Evolutionary conservation across 1,140 invertebrate species (phyloP).

Genomic region (Cyclina sinensis): DNA sequence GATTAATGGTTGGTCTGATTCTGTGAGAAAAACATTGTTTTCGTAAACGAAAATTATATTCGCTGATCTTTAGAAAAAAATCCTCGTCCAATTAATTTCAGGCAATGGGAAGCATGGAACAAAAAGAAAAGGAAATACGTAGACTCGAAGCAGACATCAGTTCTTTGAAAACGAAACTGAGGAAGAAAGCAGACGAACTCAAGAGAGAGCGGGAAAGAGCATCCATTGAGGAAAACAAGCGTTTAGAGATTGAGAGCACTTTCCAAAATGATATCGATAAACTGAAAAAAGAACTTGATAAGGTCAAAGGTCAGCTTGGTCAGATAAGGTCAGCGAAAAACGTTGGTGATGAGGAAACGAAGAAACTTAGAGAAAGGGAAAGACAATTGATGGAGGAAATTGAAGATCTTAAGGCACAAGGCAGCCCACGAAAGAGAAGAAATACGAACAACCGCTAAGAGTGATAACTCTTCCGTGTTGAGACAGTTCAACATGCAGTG

Average conservation of each 20-base stretch:
- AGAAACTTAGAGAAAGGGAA: conserved; percentile 73
- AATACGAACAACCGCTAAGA: conserved; percentile 17
- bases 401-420: conserved; percentile 69
- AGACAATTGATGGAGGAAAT: conserved; percentile 69
- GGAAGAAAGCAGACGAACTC: conserved; percentile 68
- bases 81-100: too few species aligned
- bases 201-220: conserved; percentile 71
- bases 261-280: conserved; percentile 70
- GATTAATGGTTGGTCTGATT: too few species aligned
- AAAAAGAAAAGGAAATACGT: conserved; percentile 74
- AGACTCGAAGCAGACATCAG: conserved; percentile 71
- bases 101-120: conserved; percentile 65
- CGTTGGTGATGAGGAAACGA: conserved; percentile 76
- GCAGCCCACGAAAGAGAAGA: conserved; percentile 53
- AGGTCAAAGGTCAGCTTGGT: conserved; percentile 75
- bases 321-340: conserved; percentile 76
- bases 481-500: too few species aligned
- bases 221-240: conserved; percentile 68
- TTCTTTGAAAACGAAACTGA: conserved; percentile 69
- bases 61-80: too few species aligned
- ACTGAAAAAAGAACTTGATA: conserved; percentile 72
- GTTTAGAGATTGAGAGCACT: conserved; percentile 69
- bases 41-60: too few species aligned
- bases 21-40: too few species aligned
- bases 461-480: too few species aligned